Percentiles rank a stretch among this genome's conserved stretches.
Conservation (phyloP, 2,888 invertebrate genomes). For the Campoplex capitator region DNA sequence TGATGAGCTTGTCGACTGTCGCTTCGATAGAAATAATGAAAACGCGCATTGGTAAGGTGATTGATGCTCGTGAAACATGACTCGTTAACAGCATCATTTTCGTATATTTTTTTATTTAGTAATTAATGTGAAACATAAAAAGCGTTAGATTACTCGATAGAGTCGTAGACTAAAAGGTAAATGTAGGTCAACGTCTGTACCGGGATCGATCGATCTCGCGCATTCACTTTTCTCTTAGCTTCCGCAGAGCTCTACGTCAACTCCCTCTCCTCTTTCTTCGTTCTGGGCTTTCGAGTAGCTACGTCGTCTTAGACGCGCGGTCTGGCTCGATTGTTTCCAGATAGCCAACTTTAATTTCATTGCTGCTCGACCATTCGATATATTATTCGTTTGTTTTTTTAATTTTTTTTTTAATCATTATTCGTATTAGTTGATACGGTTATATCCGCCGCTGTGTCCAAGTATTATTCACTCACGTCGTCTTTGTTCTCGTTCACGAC, state of each 20-base stretch:
- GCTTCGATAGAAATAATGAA: not conserved
- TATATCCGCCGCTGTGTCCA: not conserved
- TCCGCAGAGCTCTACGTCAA: slow-evolving; percentile 54
- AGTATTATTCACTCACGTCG: not conserved
- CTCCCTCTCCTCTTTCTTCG: slow-evolving; percentile 34
- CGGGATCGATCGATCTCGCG: slow-evolving; percentile 69
- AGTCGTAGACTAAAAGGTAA: slow-evolving; percentile 57
- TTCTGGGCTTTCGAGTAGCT: slow-evolving; percentile 51
- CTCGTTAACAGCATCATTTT: not conserved
- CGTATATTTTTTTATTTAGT: too few species aligned
- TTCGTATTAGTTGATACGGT: slow-evolving; percentile 10
- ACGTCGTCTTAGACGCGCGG: slow-evolving; percentile 56
- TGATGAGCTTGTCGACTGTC: not conserved
- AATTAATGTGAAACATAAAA: slow-evolving; percentile 23
- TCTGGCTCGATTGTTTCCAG: slow-evolving; percentile 55
- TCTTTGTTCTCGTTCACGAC: slow-evolving; percentile 4
- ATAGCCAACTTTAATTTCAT: slow-evolving; percentile 35
- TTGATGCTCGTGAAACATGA: not conserved
- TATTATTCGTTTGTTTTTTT: not conserved
- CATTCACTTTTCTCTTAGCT: slow-evolving; percentile 69
- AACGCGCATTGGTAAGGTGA: too few species aligned
- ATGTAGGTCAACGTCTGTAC: slow-evolving; percentile 68
- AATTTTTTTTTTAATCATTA: not conserved
- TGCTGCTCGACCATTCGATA: not conserved
- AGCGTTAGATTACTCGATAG: slow-evolving; percentile 51